Base-by-base conservation (phyloP, 2,113 vertebrate genomes). In the Tenrec ecaudatus region DNA sequence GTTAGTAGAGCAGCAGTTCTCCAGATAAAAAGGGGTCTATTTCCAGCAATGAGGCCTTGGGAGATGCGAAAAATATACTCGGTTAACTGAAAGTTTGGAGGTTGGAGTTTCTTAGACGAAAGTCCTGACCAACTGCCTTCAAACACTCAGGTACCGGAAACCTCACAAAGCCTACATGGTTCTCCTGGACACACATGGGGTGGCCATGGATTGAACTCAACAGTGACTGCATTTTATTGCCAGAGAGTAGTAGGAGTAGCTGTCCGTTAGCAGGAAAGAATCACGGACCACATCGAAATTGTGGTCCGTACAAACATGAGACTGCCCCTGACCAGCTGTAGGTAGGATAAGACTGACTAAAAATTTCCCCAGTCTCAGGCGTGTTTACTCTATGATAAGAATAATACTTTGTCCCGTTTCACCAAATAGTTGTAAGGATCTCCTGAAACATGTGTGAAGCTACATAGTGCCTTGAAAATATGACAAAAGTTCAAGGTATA, bases 401-500 rank as follows among this genome's bases (percentile, higher is more conserved):
- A 76, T 19, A 92, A 92, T 82, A 53, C 80, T n/a, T 6, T 60
- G 75, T 33, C 29, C 62, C 82, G 62, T 88, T 60, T 75, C 76
- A 81, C 79, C 79, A 82, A 86, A 94, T 23, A 29, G 23, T 85
- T 69, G 2, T 22, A 81, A 88, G 80, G 57, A 82, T 83, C 2
- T 8, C 85, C 81, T 80, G 79, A 82, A 87, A 80, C 1, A 1
- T 78, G n/a, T 78, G n/a, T 75, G 36, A 82, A 79, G 69, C 43
- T 81, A 82, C 0, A 3, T 17, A 95, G 78, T 16, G 80, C 93
- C 75, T 93, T 94, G 80, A 93, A 86, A 95, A 94, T 88, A 92
- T 88, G 60, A 83, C 12, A 27, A 79, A 96, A 94, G 95, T 94
- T 88, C 85, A 81, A 95, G 86, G 88, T 93, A 88, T 84, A 86